Evolutionary conservation across 2,113 vertebrate species (phyloP).

Genomic region (Sialia sialis): DNA sequence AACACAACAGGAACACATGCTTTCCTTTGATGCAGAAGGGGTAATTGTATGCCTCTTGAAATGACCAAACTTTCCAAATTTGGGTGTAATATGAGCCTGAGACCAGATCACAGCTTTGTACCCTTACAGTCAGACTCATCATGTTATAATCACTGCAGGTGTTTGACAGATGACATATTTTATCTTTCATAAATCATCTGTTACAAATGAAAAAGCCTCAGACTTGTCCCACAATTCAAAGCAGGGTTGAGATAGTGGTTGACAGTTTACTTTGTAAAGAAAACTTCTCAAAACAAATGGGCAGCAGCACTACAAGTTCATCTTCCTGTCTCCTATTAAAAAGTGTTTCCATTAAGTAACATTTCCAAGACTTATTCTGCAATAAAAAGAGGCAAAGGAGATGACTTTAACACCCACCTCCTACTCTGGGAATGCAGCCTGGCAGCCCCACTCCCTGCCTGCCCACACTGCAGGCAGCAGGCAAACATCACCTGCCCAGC

Average conservation of each 20-base stretch:
- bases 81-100: background rate
- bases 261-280: background rate
- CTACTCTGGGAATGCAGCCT: background rate
- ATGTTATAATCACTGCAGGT: background rate
- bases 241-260: background rate
- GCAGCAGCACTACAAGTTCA: background rate
- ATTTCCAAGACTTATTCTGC: background rate
- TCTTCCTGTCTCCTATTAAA: background rate
- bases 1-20: background rate
- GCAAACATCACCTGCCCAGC: background rate
- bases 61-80: background rate
- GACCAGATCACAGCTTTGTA: background rate
- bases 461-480: rapidly evolving
- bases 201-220: background rate
- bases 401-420: background rate
- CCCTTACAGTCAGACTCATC: background rate
- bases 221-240: background rate
- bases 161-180: background rate
- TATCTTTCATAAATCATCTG: background rate
- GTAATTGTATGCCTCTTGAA: background rate
- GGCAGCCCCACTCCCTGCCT: background rate
- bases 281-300: background rate
- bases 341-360: background rate
- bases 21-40: background rate
- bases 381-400: background rate